These are phyloP conservation scores for Seira musarum DNA, from an alignment of 2,888 invertebrate genomes.

Conservation along the genomic window DNA sequence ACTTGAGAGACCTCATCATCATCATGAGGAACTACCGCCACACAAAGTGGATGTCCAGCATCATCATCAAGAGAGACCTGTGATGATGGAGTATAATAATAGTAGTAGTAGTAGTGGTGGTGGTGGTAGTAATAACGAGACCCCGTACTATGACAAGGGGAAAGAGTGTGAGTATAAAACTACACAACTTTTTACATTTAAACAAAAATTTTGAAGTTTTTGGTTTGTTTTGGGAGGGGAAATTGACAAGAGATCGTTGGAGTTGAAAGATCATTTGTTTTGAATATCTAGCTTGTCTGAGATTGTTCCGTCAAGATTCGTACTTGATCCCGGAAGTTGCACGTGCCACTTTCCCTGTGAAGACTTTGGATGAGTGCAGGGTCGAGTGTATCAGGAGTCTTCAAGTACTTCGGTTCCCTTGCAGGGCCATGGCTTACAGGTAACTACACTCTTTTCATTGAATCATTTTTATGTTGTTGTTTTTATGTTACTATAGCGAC, in stretches of 20 bases:
- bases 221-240: no score
- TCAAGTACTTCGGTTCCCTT: conserved; percentile 64
- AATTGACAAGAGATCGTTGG: neutral
- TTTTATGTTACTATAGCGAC: no score
- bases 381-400: conserved; percentile 62
- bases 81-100: no score
- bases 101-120: no score
- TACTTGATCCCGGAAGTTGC: conserved; percentile 45
- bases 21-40: no score
- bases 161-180: conserved; percentile 59
- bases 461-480: neutral
- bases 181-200: neutral
- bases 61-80: no score
- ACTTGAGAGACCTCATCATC: no score
- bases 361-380: conserved; percentile 65
- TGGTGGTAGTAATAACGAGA: conserved; percentile 14
- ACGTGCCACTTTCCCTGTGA: conserved; percentile 65
- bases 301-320: conserved; percentile 58
- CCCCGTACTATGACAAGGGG: conserved; percentile 60
- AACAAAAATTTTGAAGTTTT: conserved; percentile 5
- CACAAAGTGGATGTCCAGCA: no score
- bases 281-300: conserved; percentile 60
- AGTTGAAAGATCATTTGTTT: neutral
- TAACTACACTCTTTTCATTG: no score
- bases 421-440: conserved; percentile 62